Evolutionary conservation across 2,888 invertebrate genomes (phyloP).

Genomic region (Morinoia aosen): DNA sequence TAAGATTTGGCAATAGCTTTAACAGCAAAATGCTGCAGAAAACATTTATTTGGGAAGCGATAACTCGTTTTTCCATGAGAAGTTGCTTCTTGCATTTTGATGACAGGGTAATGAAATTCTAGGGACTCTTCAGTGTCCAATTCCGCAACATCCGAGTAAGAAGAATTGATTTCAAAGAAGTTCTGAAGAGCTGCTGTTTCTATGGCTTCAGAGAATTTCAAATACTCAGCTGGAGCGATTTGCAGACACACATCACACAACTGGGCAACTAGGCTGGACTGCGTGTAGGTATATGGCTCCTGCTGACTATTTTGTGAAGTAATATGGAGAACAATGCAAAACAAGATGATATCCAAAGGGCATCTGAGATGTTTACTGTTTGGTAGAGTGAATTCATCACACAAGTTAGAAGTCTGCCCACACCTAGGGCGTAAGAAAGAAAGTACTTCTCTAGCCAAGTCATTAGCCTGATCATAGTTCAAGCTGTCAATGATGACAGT

Average conservation of each 20-base stretch:
- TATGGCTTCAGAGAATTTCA: not conserved
- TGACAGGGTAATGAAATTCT: not conserved
- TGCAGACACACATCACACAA: not conserved
- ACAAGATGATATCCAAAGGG: constrained; percentile 8
- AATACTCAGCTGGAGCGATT: not conserved
- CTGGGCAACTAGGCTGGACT: not conserved
- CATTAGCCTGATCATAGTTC: not conserved
- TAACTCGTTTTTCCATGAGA: not conserved
- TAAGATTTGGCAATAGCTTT: not conserved
- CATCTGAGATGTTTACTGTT: not conserved
- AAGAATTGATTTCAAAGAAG: not conserved
- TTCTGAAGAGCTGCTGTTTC: not conserved
- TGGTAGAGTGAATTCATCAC: not conserved
- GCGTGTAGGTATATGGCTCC: not conserved
- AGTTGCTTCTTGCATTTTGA: not conserved
- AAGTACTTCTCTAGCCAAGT: not conserved
- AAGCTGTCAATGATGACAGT: not conserved
- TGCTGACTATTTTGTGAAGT: not conserved
- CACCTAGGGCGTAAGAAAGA: not conserved
- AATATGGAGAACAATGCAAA: not conserved
- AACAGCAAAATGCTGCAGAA: not conserved
- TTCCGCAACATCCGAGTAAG: not conserved
- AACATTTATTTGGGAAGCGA: not conserved
- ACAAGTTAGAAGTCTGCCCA: not conserved
- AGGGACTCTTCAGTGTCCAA: not conserved